Percentiles rank a stretch among this genome's conserved stretches.
phyloP scores from a whole-genome alignment of 2,888 invertebrate species.

The Noctua janthina region DNA sequence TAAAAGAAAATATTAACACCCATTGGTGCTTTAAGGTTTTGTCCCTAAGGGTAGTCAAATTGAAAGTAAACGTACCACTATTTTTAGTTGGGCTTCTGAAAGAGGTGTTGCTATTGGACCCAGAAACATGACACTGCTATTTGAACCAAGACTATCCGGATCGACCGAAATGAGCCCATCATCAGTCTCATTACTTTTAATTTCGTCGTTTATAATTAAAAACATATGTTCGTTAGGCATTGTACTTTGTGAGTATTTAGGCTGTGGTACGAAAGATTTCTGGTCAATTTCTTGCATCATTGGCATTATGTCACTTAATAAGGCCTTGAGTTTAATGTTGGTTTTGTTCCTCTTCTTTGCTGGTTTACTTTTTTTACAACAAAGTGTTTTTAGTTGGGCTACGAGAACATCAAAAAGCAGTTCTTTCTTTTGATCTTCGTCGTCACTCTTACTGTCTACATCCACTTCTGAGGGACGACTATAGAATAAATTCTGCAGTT shows the following conservation, averaged over 20 bases:
- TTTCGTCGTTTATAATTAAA: conserved; percentile 85
- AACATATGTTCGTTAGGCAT: conserved; percentile 81
- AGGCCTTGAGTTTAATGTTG: conserved; percentile 61
- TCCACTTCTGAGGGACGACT: conserved; percentile 70
- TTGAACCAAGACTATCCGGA: conserved; percentile 83
- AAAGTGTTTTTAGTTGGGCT: conserved; percentile 82
- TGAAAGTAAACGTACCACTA: conserved; percentile 79
- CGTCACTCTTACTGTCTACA: conserved; percentile 67
- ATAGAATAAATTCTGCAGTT: conserved; percentile 79
- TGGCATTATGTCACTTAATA: conserved; percentile 66
- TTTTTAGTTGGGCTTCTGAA: conserved; percentile 79
- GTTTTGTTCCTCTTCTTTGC: conserved; percentile 60
- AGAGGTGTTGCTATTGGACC: conserved; percentile 84
- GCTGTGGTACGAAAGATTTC: conserved; percentile 45
- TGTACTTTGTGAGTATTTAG: conserved; percentile 48
- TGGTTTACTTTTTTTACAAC: conserved; percentile 79
- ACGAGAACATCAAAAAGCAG: conserved; percentile 84
- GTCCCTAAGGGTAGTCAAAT: neutral
- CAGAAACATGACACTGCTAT: conserved; percentile 84
- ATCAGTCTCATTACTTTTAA: conserved; percentile 79
- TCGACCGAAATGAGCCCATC: conserved; percentile 82
- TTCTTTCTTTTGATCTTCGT: conserved; percentile 81
- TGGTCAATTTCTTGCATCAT: conserved; percentile 37
- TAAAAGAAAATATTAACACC: neutral
- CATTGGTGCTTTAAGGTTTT: neutral